Base-by-base conservation (phyloP, 2,797 vertebrate genomes). In the Orestias chungarensis region DNA sequence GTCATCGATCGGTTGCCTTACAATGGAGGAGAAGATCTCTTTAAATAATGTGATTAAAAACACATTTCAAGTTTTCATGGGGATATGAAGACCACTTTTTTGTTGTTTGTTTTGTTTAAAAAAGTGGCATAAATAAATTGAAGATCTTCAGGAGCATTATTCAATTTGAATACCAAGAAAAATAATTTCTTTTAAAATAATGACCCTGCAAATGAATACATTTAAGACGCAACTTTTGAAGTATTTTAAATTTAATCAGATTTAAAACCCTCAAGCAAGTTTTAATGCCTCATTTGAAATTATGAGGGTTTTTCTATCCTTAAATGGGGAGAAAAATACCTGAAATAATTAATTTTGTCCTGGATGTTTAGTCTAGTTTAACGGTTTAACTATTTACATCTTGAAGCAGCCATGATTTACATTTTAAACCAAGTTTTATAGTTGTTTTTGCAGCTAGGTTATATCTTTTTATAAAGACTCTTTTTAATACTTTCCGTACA, bases 401-500 rank as follows among this genome's bases (percentile, higher is more conserved):
- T 23, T 62, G 46, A 7, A 29, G n/a, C 38, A 29, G n/a, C 25
- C 67, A 46, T 52, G 66, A 62, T 75, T 52, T 5, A 70, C 38
- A 40, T n/a, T 54, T 44, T 61, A 50, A 64, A 61, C 54, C 62
- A 15, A 11, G 0, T 52, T 15, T 12, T 66, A 4, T 68, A 4
- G 18, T 10, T 33, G 8, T 10, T 42, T 64, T 50, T 31, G 15
- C 43, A 71, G 46, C 62, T 59, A 29, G 33, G 18, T 55, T 35
- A 38, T 73, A 40, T 12, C 66, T 3, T 50, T 73, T 18, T 43
- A 31, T n/a, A 64, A 38, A n/a, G n/a, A n/a, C n/a, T n/a, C n/a
- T 70, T 69, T 66, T 66, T 61, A 29, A 49, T n/a, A 25, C 67
- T 40, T 25, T 49, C 31, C 64, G 43, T 69, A 66, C 59, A 64